These are phyloP conservation scores for Phorcus lineatus DNA, from an alignment of 2,888 invertebrate genomes.

Conservation along the genomic window DNA sequence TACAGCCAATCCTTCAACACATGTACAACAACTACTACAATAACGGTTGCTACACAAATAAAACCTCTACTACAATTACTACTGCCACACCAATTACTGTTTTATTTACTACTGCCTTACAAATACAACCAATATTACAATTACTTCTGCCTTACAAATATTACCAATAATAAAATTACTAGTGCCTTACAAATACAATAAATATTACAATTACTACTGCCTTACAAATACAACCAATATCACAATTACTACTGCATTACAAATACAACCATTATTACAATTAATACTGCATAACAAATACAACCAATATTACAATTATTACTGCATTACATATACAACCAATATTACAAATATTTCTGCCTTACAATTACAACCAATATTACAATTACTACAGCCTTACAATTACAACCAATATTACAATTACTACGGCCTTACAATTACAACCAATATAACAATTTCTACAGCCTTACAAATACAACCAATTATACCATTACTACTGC, in stretches of 20 bases:
- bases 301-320: no score
- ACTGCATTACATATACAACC: no score
- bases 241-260: no score
- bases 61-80: slow-evolving; percentile 23
- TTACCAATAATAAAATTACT: no score
- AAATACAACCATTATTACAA: slow-evolving; percentile 14
- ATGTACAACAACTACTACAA: slow-evolving; percentile 27
- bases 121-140: slow-evolving; percentile 26
- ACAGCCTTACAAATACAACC: slow-evolving; percentile 15
- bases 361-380: slow-evolving; percentile 10
- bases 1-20: not conserved
- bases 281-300: not conserved
- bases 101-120: no score
- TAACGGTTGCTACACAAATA: slow-evolving; percentile 24
- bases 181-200: no score
- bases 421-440: not conserved
- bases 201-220: slow-evolving; percentile 23
- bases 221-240: no score
- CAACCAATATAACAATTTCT: slow-evolving; percentile 19
- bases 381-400: slow-evolving; percentile 23
- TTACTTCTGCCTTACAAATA: slow-evolving; percentile 27
- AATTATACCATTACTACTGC: slow-evolving; percentile 29
- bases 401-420: slow-evolving; percentile 14
- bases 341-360: not conserved
- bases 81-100: no score